Conservation (phyloP, 2,113 vertebrate species). For the Pseudorasbora parva region DNA sequence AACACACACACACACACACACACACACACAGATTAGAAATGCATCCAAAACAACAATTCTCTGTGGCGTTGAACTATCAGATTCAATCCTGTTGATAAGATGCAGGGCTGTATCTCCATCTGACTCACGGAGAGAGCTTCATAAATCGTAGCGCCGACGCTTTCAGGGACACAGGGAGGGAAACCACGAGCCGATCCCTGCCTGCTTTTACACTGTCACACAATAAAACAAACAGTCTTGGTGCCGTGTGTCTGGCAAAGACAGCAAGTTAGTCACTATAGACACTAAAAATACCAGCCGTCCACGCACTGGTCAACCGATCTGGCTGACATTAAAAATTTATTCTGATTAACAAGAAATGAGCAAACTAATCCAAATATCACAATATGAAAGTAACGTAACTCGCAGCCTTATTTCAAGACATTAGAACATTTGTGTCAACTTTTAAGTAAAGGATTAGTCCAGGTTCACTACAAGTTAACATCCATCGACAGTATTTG, state of each 20-base stretch:
- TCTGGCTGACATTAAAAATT: not conserved
- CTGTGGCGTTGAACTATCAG: conserved; percentile 15
- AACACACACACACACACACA: not conserved
- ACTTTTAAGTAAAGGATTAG: too few species aligned
- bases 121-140: not conserved
- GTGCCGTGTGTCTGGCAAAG: not conserved
- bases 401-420: not conserved
- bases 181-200: not conserved
- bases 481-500: not conserved
- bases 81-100: conserved; percentile 46
- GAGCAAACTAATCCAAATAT: not conserved
- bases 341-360: not conserved
- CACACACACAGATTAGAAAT: conserved; percentile 22
- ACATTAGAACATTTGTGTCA: not conserved
- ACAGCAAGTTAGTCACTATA: conserved; percentile 23
- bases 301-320: not conserved
- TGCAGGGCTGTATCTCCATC: conserved; percentile 13
- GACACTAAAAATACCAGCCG: conserved; percentile 17
- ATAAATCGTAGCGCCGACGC: conserved; percentile 3
- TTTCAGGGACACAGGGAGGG: conserved; percentile 6
- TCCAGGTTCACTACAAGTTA: not conserved
- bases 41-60: conserved; percentile 44
- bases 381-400: not conserved
- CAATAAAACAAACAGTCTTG: conserved; percentile 32
- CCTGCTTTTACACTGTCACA: conserved; percentile 27